Evolutionary conservation across 2,888 invertebrate species (phyloP), one percentile per base, ranked within the genome.

Genomic region (Sminthurinus aureus): DNA sequence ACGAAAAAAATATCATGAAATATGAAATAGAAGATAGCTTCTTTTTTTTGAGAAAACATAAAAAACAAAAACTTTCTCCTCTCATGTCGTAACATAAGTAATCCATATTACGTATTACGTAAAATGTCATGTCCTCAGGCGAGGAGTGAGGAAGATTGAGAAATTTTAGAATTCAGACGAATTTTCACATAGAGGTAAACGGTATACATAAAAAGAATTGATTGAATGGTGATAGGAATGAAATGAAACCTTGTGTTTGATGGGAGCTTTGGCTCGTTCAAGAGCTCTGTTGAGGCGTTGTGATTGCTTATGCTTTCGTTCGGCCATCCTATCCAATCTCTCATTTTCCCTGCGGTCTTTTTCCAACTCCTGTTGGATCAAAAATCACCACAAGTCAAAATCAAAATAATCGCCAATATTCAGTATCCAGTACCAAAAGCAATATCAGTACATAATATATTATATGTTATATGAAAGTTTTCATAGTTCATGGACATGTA

Each of bases 331-430:
- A 71, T 88, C 87, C 6, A 85, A 52, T 12, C 88, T 67, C 78
- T 88, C 87, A 66, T 79, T 79, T 83, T 88, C 88, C 20, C 88
- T 84, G 0, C 88, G 87, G 26, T 88, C 87, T 82, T 88, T 88
- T 24, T 88, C 88, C 83, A 88, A 81, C 78, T 87, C 88, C 88
- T 88, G 50, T 58, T 20, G 38, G 38, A 38, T 38, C 38, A 50
- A 24, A 22, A 73, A 73, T 75, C 75, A 38, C 38, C 38, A 24
- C 6, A 73, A 24, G 26, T 3, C 24, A 24, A 76, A 76, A 58
- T 51, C 38, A 69, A 66, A 69, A 51, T 3, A 79, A 66, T 22
- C 15, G 38, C 58, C n/a, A 18, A 18, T 52, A 22, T 15, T 24
- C 12, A 80, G 8, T 80, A 73, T 50, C 18, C 15, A 13, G 18